Base-by-base conservation (phyloP, 2,888 invertebrate species). In the Pseudoips prasinana region DNA sequence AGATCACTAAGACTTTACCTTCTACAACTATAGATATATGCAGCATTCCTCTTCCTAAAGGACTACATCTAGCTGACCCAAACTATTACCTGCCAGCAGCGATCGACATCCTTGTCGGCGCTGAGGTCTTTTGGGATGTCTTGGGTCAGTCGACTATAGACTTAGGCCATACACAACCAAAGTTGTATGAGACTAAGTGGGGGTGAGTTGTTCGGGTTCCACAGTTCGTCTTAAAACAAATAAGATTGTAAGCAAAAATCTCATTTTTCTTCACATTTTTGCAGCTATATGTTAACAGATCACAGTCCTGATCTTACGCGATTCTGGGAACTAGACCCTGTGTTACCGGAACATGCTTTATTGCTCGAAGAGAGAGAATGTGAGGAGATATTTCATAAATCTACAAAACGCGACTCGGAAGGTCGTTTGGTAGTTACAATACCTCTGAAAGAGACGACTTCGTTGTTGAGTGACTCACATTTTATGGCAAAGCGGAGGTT, bases 41-140 rank as follows among this genome's bases (percentile, higher is more conserved):
- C 17, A 1, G 14, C 18, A 33, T 14, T 24, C 11, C 18, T 1
- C 8, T 28, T 6, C 28, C 33, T 5, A 20, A 11, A 0, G 23
- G 7, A 18, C 1, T 33, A 10, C 18, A 23, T 10, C 14, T 28
- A 22, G 33, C 33, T 3, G 33, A 33, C 18, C 33, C 33, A 0
- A 10, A n/a, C 8, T 33, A 11, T 28, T 1, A 33, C 22, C 6
- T 11, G 7, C 26, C 22, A 17, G 22, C 18, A 2, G 27, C 23
- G 1, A 29, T 34, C 6, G 29, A 34, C 11, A 24, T 29, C 10
- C 6, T 55, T 6, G 25, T 53, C 1, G 57, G 52, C 2, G 50
- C 45, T 4, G 50, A 54, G 1, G 10, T 50, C 4, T 34, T 29
- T 25, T 34, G 25, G 25, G 25, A 29, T 8, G n/a, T 37, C 5